Evolutionary conservation across 2,888 invertebrate genomes (phyloP), one percentile per base, ranked within the genome.

Genomic region (Apantesis nais): DNA sequence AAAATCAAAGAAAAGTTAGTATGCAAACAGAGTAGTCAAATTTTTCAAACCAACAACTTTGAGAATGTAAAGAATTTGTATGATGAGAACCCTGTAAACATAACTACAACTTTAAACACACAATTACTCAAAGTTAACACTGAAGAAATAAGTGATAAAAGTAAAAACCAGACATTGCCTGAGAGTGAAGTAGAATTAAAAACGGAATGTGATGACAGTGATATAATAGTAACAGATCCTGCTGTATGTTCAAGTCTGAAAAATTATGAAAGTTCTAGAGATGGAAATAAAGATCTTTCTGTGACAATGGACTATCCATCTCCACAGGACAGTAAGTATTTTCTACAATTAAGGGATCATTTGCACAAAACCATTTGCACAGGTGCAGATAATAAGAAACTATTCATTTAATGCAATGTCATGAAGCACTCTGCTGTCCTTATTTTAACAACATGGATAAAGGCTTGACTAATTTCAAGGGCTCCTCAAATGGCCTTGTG

Each of bases 191-290:
- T 93, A 68, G 94, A 94, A 77, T 77, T 94, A 62, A 95, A 95
- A 87, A 92, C 93, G 3, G 95, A 95, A 89, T 93, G 92, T 86
- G 94, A 95, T 86, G 94, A 94, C 67, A 89, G 90, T 85, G 95
- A 94, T 75, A 94, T 94, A 66, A 90, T 93, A 77, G 91, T 94
- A 52, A 91, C 93, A 11, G 95, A 95, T 72, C 93, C 93, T 58
- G 93, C 93, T 25, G 89, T 92, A 37, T 94, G 92, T 72, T 92
- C 89, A 39, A 90, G 92, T 65, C 89, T 90, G 37, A 93, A 93
- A 80, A 89, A 81, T 74, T 93, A 87, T 86, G 94, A 93, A 62
- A 82, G 83, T 29, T 80, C 86, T 41, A 89, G 90, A 79, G 93
- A 94, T 73, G 88, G 85, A 34, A 92, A 90, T 62, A 93, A 90